Conservation (phyloP, 2,113 vertebrate genomes). For the Phalacrocorax brasilianus region DNA sequence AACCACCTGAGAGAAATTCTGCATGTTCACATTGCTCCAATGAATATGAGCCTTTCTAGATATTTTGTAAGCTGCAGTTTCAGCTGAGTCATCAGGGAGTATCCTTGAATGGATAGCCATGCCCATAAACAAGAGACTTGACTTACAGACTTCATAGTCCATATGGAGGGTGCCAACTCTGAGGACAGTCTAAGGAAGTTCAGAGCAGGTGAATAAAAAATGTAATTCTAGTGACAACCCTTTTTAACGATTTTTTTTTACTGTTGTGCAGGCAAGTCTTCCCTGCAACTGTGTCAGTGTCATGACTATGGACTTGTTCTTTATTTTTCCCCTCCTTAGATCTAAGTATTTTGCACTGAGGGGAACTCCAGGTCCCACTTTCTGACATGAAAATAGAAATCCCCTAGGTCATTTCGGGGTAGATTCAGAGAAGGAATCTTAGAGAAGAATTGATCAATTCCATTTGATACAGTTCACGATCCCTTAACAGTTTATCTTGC, state of each 20-base stretch:
- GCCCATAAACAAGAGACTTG: background rate
- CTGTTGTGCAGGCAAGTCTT: background rate
- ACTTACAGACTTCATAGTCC: background rate
- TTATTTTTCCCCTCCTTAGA: background rate
- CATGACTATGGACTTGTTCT: background rate
- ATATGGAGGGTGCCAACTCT: background rate
- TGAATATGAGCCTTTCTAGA: background rate
- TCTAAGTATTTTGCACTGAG: background rate
- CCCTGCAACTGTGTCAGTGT: background rate
- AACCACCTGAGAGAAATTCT: background rate
- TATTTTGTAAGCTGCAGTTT: conserved; percentile 11
- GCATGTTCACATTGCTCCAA: background rate
- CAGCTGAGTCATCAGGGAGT: conserved; percentile 58
- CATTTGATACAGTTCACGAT: background rate
- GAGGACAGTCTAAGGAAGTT: background rate
- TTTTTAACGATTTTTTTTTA: background rate
- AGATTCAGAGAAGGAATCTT: background rate
- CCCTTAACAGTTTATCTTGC: background rate
- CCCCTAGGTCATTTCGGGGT: background rate
- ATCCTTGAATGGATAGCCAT: background rate
- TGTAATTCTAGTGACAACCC: background rate
- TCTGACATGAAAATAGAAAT: background rate
- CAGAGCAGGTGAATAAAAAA: background rate
- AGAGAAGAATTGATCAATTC: background rate
- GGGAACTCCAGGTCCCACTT: background rate